These are phyloP conservation scores for Pyrrhia umbra DNA, from an alignment of 2,888 invertebrate genomes.

Conservation along the genomic window DNA sequence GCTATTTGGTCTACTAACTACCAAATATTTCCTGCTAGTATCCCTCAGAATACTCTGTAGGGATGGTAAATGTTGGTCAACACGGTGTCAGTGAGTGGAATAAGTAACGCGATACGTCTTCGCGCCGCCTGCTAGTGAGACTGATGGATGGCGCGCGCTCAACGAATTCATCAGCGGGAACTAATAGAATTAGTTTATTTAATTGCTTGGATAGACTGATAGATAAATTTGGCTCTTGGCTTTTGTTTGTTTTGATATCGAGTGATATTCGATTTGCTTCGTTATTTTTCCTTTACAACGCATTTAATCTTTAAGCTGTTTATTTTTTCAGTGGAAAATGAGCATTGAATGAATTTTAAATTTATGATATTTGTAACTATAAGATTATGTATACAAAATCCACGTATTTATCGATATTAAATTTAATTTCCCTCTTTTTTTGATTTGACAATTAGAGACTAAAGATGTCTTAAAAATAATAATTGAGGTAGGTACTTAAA, in stretches of 20 bases:
- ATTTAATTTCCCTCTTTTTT: too few relatives aligned
- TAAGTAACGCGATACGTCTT: constrained; percentile 67
- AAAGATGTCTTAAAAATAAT: too few relatives aligned
- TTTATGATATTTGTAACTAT: too few relatives aligned
- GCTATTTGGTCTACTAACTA: constrained; percentile 28
- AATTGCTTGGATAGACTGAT: constrained; percentile 47
- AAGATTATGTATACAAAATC: too few relatives aligned
- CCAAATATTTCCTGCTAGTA: constrained; percentile 13
- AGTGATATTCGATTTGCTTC: neutral
- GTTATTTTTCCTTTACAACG: neutral
- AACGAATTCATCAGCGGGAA: constrained; percentile 65
- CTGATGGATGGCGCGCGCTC: constrained; percentile 74
- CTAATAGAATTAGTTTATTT: constrained; percentile 58
- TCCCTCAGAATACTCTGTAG: constrained; percentile 13
- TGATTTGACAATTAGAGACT: too few relatives aligned
- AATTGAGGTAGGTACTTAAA: too few relatives aligned
- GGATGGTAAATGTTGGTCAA: constrained; percentile 53
- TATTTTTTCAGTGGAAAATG: neutral
- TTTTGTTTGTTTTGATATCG: constrained; percentile 8
- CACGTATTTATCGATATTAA: too few relatives aligned
- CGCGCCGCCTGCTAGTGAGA: constrained; percentile 74
- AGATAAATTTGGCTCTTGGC: constrained; percentile 32
- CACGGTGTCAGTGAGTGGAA: constrained; percentile 51
- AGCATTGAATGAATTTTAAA: too few relatives aligned
- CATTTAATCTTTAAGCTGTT: neutral